Evolutionary conservation across 2,888 invertebrate genomes (phyloP), one percentile per base, ranked within the genome.

Genomic region (Yponomeuta sedellus): DNA sequence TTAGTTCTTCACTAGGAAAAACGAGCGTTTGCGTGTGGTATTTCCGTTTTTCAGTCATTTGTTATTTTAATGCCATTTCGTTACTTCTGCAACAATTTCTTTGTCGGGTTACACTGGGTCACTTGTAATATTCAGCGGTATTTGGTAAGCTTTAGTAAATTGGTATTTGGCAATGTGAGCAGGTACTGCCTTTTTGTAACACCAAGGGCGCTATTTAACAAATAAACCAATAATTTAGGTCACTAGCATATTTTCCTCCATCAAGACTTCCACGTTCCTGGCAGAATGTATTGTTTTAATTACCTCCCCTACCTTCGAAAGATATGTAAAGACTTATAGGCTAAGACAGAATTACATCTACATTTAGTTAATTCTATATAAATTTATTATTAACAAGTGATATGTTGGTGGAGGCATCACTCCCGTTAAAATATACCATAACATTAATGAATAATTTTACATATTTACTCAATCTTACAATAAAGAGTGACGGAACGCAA

Each of bases 361-460:
- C 81, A 74, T 64, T 74, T 83, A 81, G 76, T 80, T 79, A 81
- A 77, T 80, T 79, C 85, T 88, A 86, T 83, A 86, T 34, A 34
- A 34, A 83, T 88, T 86, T 87, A 79, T 89, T 89, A 88, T 83
- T 89, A 89, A 89, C 90, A 90, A 90, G 88, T 91, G 91, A 91
- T 91, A 91, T 91, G 91, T 91, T 81, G 86, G 76, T 83, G 86
- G 88, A 90, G 89, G 74, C 77, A 88, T 84, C 85, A 86, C 90
- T 88, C 88, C 84, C 74, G 77, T 85, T 83, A 82, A 75, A 82
- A 77, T 85, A 80, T 81, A 77, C 81, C 76, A 78, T 84, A 85
- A 83, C 78, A 80, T 80, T 83, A 77, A 74, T 80, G 61, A 77
- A 82, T 84, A 79, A 74, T 81, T 73, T 77, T 82, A 82, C 77